Percentiles rank a stretch among this genome's conserved stretches.
Conservation (phyloP, 1,140 invertebrate species). For the Holotrichia oblita region DNA sequence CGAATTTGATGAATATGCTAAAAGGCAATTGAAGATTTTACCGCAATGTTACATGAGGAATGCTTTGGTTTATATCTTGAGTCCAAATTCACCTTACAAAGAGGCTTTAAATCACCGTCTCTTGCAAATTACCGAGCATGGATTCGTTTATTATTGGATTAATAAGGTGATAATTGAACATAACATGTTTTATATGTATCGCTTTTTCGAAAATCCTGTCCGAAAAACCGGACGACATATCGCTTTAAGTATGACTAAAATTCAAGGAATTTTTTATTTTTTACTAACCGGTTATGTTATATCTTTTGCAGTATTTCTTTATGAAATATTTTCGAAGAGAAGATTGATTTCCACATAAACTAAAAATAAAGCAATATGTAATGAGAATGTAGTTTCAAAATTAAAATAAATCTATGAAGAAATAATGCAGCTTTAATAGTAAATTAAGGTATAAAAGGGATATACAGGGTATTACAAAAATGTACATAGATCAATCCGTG, state of each 20-base stretch:
- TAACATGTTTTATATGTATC: conserved; percentile 4
- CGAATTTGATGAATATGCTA: not conserved
- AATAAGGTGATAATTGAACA: not conserved
- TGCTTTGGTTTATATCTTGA: not conserved
- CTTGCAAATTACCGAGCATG: not conserved
- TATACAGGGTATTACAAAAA: too few species aligned
- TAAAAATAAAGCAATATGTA: not conserved
- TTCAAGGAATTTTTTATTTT: conserved; percentile 11
- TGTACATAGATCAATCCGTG: too few species aligned
- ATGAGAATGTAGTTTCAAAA: not conserved
- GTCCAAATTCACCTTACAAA: conserved; percentile 6
- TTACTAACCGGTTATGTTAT: not conserved
- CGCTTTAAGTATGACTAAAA: not conserved
- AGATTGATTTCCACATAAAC: not conserved
- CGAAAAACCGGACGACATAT: not conserved
- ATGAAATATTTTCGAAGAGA: not conserved
- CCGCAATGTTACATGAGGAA: not conserved
- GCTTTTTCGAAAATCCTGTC: not conserved
- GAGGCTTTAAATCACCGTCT: not conserved
- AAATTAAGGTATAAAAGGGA: not conserved
- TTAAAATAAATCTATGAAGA: not conserved
- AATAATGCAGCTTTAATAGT: not conserved
- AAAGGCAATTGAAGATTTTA: not conserved
- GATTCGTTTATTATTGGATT: not conserved
- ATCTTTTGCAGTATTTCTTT: conserved; percentile 69